phyloP scores from a whole-genome alignment of 2,113 vertebrate genomes.

The Pangasianodon hypophthalmus region DNA sequence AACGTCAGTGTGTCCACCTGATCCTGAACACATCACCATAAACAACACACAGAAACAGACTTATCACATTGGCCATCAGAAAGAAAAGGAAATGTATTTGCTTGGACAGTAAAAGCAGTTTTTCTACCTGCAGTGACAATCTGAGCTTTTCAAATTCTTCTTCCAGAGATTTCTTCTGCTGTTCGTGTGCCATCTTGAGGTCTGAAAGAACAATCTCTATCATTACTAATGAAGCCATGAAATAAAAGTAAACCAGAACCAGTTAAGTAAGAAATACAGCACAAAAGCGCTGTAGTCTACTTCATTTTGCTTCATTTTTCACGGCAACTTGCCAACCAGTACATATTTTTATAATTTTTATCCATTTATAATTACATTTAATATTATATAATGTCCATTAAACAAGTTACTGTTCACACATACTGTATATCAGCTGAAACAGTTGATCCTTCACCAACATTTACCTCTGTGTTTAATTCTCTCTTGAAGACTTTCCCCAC shows the following conservation, averaged over 20 bases:
- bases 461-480: neutral
- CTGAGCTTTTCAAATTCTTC: conserved; percentile 90
- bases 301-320: neutral
- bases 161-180: conserved; percentile 87
- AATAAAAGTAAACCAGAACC: neutral
- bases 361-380: neutral
- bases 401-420: neutral
- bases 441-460: neutral
- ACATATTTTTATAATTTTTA: neutral
- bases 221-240: neutral
- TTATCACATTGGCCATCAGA: neutral
- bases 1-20: conserved; percentile 96
- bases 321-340: neutral
- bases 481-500: neutral
- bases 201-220: conserved; percentile 71
- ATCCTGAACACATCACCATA: conserved; percentile 75
- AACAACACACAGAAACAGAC: neutral
- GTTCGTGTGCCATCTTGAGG: conserved; percentile 83
- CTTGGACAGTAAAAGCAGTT: neutral
- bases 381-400: neutral
- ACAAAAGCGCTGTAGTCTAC: neutral
- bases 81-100: neutral
- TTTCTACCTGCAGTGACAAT: conserved; percentile 87
- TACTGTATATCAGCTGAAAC: neutral
- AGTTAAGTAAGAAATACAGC: neutral